Conservation (phyloP, 2,113 vertebrate genomes). For the Ceyx melanurus region DNA sequence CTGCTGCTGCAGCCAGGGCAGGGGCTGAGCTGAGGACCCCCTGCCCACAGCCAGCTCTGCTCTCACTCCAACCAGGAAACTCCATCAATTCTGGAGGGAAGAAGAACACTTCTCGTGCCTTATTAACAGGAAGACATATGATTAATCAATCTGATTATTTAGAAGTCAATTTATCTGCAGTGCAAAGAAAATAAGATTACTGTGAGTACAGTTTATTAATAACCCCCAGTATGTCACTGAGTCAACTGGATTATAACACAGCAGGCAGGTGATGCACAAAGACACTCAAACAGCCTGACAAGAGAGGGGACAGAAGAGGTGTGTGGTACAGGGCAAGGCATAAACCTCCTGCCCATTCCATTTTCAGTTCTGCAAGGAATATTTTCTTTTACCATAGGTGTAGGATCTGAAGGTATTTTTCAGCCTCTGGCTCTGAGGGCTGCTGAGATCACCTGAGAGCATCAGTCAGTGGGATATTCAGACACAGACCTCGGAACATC, state of each 20-base stretch:
- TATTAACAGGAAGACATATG: constrained; percentile 11
- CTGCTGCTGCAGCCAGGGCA: too few species aligned
- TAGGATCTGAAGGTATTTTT: background rate
- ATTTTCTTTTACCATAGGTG: background rate
- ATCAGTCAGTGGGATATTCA: background rate
- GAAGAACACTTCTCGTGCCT: background rate
- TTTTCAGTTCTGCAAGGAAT: background rate
- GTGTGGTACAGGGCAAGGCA: background rate
- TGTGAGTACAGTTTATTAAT: constrained; percentile 26
- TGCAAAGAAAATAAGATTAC: constrained; percentile 54
- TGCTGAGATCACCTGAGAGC: background rate
- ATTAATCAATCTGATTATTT: constrained; percentile 47
- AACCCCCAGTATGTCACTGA: constrained; percentile 36
- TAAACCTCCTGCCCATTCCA: background rate
- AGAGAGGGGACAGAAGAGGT: background rate
- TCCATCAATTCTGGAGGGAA: background rate
- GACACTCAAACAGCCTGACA: background rate
- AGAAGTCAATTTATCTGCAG: constrained; percentile 35
- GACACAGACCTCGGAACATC: background rate
- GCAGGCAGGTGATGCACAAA: constrained; percentile 16
- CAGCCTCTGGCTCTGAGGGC: background rate
- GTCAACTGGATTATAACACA: constrained; percentile 49
- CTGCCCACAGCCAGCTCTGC: too few species aligned
- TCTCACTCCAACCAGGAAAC: too few species aligned
- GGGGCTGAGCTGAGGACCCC: too few species aligned